Conservation (phyloP, 2,113 vertebrate species). For the Puffinus mauretanicus region DNA sequence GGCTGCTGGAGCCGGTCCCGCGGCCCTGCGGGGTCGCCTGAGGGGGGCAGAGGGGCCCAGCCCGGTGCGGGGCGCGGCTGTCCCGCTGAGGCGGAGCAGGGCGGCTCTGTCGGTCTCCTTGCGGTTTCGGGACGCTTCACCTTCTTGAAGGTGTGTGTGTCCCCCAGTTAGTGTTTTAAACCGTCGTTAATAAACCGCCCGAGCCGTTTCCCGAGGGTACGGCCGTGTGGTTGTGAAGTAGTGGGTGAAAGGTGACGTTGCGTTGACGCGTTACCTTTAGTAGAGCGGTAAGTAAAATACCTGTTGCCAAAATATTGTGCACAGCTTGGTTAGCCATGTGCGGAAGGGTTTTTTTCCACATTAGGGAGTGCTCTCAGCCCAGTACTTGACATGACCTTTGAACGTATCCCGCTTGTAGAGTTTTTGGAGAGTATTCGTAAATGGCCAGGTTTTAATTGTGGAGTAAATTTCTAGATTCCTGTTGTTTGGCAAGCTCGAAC, state of each 20-base stretch:
- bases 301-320: rapidly evolving
- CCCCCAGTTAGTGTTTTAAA: rapidly evolving
- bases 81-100: background rate
- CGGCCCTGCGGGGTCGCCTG: too few relatives aligned
- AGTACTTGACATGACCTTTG: background rate
- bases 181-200: rapidly evolving
- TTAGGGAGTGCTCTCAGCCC: background rate
- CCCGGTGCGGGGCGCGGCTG: background rate
- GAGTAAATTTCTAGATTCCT: background rate
- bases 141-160: background rate
- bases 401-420: rapidly evolving
- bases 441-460: background rate
- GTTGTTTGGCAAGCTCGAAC: background rate
- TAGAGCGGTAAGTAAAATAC: rapidly evolving
- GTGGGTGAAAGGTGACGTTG: background rate
- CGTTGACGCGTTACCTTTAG: background rate
- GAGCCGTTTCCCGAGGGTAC: background rate
- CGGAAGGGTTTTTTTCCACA: rapidly evolving
- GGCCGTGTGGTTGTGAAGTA: background rate
- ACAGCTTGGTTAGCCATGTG: rapidly evolving
- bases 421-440: background rate
- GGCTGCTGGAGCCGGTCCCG: too few relatives aligned
- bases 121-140: rapidly evolving
- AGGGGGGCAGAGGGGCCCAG: background rate
- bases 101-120: rapidly evolving